Percentiles rank a stretch among this genome's conserved stretches.
phyloP scores from a whole-genome alignment of 2,888 invertebrate genomes.

The Ochropleura leucogaster region DNA sequence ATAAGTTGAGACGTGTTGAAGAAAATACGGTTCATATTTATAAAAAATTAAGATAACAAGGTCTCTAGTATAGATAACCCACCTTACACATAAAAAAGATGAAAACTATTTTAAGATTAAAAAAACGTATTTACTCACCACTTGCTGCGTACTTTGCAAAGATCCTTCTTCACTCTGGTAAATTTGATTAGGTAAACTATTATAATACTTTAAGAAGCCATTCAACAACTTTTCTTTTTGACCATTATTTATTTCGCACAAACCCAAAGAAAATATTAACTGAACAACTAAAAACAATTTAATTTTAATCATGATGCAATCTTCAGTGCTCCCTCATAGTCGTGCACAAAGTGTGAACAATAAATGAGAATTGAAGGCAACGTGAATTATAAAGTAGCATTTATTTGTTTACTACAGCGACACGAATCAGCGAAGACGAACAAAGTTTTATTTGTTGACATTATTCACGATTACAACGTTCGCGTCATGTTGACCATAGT shows the following conservation, averaged over 20 bases:
- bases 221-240: slow-evolving; percentile 77
- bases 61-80: slow-evolving; percentile 67
- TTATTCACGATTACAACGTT: slow-evolving; percentile 17
- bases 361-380: slow-evolving; percentile 49
- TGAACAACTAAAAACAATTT: slow-evolving; percentile 69
- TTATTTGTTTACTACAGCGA: slow-evolving; percentile 65
- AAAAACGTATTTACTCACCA: slow-evolving; percentile 78
- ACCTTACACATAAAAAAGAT: background rate
- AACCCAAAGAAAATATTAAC: slow-evolving; percentile 71
- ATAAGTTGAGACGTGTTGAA: background rate
- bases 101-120: background rate
- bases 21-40: slow-evolving; percentile 2
- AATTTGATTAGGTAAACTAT: slow-evolving; percentile 84
- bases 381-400: slow-evolving; percentile 39
- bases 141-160: slow-evolving; percentile 83
- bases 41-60: slow-evolving; percentile 45
- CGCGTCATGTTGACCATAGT: slow-evolving; percentile 39
- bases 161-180: slow-evolving; percentile 86
- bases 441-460: slow-evolving; percentile 59
- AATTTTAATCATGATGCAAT: slow-evolving; percentile 75
- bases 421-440: slow-evolving; percentile 51
- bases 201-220: slow-evolving; percentile 86
- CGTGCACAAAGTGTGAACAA: slow-evolving; percentile 55
- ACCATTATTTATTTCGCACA: slow-evolving; percentile 75
- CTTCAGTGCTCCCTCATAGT: slow-evolving; percentile 74